Evolutionary conservation across 30 jellyfish, hydroid and myxozoan species (phyloP).

Genomic region (Cassiopea andromeda): DNA sequence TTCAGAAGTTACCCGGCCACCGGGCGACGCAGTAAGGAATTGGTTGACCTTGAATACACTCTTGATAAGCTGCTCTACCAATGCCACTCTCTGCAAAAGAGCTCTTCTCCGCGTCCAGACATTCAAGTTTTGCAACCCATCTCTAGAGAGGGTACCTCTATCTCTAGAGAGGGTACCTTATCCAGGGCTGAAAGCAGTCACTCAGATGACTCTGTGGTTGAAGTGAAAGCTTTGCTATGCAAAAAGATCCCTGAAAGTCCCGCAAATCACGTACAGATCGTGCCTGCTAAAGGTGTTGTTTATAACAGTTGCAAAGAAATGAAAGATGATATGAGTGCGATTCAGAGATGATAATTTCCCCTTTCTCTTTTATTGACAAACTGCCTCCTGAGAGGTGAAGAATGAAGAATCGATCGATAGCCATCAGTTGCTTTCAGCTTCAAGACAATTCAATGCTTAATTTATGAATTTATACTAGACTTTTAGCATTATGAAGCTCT

Average conservation of each 20-base stretch:
- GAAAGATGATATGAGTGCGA: constrained; percentile 66
- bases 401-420: background rate
- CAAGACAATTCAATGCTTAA: too few relatives aligned
- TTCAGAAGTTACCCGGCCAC: constrained; percentile 59
- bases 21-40: constrained; percentile 85
- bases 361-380: background rate
- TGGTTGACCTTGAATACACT: constrained; percentile 80
- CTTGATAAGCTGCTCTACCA: constrained; percentile 85
- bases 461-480: too few relatives aligned
- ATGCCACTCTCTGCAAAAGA: constrained; percentile 82
- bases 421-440: too few relatives aligned
- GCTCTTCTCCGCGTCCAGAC: constrained; percentile 53
- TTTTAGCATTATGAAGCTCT: too few relatives aligned
- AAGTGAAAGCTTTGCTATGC: constrained; percentile 66
- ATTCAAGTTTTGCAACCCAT: constrained; percentile 70
- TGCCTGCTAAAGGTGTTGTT: constrained; percentile 77
- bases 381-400: background rate
- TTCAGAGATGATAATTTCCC: constrained; percentile 11
- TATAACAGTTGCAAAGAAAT: constrained; percentile 65
- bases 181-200: constrained; percentile 41
- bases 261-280: constrained; percentile 70
- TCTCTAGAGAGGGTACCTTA: too few relatives aligned
- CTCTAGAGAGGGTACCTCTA: constrained; percentile 40
- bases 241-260: constrained; percentile 69
- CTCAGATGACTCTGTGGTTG: constrained; percentile 41